Conservation (phyloP, 2,888 invertebrate species). For the Cylindroiulus punctatus region DNA sequence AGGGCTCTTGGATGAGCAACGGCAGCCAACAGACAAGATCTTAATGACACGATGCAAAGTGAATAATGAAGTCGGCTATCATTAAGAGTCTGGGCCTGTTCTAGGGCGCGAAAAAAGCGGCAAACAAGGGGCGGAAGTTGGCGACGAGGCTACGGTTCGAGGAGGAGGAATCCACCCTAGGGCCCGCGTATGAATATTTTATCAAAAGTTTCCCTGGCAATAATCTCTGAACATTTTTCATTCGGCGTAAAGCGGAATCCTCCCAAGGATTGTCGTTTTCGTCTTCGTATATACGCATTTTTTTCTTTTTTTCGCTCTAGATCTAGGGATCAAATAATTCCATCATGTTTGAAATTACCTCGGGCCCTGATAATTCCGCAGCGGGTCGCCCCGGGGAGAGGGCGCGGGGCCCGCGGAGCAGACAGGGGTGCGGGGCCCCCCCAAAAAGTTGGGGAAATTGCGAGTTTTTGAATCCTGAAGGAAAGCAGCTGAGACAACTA, state of each 20-base stretch:
- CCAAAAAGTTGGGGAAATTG: neutral
- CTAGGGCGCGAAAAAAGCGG: constrained; percentile 39
- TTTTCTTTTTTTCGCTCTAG: neutral
- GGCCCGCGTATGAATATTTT: constrained; percentile 57
- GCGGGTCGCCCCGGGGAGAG: constrained; percentile 46
- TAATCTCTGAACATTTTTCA: constrained; percentile 58
- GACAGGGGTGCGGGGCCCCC: neutral
- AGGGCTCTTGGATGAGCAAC: neutral
- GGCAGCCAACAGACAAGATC: constrained; percentile 52
- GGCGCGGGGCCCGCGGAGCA: neutral
- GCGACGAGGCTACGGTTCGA: constrained; percentile 50
- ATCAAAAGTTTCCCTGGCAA: constrained; percentile 58
- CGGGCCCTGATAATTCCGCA: constrained; percentile 58
- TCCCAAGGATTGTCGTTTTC: constrained; percentile 49
- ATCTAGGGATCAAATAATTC: constrained; percentile 56
- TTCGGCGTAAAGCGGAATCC: constrained; percentile 52
- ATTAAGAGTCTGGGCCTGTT: constrained; percentile 27
- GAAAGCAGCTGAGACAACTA: no score
- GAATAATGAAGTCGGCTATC: constrained; percentile 55
- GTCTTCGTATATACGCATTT: constrained; percentile 15
- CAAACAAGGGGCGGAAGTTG: constrained; percentile 54
- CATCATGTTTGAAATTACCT: constrained; percentile 56
- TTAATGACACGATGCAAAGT: constrained; percentile 55
- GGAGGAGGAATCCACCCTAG: constrained; percentile 54
- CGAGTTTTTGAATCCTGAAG: neutral